Evolutionary conservation across 2,113 vertebrate genomes (phyloP).

Genomic region (Pseudorasbora parva): DNA sequence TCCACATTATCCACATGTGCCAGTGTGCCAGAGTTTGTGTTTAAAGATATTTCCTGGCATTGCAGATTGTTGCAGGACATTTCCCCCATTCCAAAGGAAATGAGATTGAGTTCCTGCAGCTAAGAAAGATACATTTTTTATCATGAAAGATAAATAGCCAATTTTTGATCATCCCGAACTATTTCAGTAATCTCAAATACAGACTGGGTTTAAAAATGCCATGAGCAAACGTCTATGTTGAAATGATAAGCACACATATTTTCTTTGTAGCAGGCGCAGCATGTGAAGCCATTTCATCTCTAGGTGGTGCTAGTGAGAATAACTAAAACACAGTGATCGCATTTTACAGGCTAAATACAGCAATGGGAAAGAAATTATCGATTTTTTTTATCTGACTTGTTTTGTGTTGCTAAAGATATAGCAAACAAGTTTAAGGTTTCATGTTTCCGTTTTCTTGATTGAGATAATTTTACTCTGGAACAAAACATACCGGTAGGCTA

Average conservation of each 20-base stretch:
- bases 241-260: neutral
- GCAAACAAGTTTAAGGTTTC: neutral
- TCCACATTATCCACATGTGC: constrained; percentile 4
- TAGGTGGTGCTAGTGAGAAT: constrained; percentile 25
- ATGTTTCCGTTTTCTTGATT: neutral
- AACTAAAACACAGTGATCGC: neutral
- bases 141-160: neutral
- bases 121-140: constrained; percentile 15
- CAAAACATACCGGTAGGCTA: neutral
- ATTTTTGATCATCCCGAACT: neutral
- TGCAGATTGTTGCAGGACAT: constrained; percentile 11
- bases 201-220: neutral
- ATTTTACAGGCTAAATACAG: neutral
- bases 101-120: constrained; percentile 57
- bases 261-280: neutral
- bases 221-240: neutral
- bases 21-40: constrained; percentile 12
- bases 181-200: neutral
- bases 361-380: neutral
- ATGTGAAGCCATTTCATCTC: neutral
- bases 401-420: neutral
- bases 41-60: constrained; percentile 25
- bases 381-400: neutral
- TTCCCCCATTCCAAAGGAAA: constrained; percentile 61
- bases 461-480: neutral